phyloP scores from a whole-genome alignment of 2,888 invertebrate species.

The Notocelia uddmanniana region DNA sequence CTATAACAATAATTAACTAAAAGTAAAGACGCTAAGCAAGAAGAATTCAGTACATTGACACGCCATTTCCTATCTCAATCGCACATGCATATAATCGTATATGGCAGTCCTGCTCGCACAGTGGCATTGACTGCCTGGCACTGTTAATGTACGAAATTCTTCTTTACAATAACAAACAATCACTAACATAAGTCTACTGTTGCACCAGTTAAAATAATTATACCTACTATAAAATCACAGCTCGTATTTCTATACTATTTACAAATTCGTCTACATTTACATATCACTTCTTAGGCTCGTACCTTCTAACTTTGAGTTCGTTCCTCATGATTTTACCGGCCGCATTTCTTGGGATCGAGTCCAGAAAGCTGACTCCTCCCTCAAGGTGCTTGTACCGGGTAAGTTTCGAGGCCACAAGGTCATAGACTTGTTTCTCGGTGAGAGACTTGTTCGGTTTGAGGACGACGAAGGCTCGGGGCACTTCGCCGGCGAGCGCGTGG shows the following conservation, averaged over 20 bases:
- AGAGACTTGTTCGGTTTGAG: conserved; percentile 83
- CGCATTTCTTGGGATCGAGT: conserved; percentile 90
- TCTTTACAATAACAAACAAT: conserved; percentile 7
- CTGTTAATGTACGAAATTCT: too few species aligned
- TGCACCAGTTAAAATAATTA: conserved; percentile 12
- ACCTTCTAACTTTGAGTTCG: conserved; percentile 83
- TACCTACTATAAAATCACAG: conserved; percentile 43
- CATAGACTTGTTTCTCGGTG: conserved; percentile 85
- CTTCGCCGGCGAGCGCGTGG: conserved; percentile 89
- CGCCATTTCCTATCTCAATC: too few species aligned
- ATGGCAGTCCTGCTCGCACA: too few species aligned
- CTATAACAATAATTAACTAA: conserved; percentile 16
- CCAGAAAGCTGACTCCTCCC: conserved; percentile 89
- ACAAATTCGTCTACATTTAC: conserved; percentile 13
- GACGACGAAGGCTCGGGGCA: conserved; percentile 91
- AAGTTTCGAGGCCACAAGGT: conserved; percentile 87
- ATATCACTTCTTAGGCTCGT: conserved; percentile 53
- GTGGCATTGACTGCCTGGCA: too few species aligned
- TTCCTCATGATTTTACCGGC: conserved; percentile 92
- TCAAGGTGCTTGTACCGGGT: conserved; percentile 90
- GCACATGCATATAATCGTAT: too few species aligned
- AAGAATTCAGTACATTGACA: too few species aligned
- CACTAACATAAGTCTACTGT: conserved; percentile 14
- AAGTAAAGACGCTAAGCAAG: too few species aligned
- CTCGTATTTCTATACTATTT: conserved; percentile 39